Evolutionary conservation across 2,888 invertebrate genomes (phyloP).

Genomic region (Heterodera filipjevi): DNA sequence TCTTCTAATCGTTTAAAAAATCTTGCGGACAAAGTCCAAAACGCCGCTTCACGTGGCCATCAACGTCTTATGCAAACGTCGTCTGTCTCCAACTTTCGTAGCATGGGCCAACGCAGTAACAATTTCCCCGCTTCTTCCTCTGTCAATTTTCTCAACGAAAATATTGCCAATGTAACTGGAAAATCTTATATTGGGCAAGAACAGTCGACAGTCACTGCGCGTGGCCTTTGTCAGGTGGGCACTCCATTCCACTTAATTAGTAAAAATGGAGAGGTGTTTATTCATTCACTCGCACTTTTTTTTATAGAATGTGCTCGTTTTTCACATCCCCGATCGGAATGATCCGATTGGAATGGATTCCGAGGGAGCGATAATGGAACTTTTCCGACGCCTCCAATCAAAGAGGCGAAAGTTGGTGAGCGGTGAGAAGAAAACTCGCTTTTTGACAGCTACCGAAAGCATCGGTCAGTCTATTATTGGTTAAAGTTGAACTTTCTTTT

Average conservation of each 20-base stretch:
- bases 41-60: conserved; percentile 37
- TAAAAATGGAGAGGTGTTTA: conserved; percentile 30
- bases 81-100: conserved; percentile 21
- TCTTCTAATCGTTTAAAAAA: conserved; percentile 44
- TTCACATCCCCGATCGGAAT: conserved; percentile 39
- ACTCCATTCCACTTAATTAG: neutral
- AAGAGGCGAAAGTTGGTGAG: conserved; percentile 41
- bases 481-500: conserved; percentile 19
- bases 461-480: neutral
- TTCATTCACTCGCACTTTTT: neutral
- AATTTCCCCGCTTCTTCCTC: conserved; percentile 35
- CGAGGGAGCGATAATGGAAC: conserved; percentile 63
- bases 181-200: neutral
- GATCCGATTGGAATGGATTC: conserved; percentile 66
- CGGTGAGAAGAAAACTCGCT: conserved; percentile 55
- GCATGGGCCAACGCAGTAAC: neutral
- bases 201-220: neutral
- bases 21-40: conserved; percentile 51
- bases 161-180: neutral
- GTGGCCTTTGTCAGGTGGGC: neutral
- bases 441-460: conserved; percentile 52
- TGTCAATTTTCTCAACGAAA: conserved; percentile 27
- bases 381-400: conserved; percentile 50
- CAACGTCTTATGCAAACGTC: conserved; percentile 40
- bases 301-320: conserved; percentile 1